Base-by-base conservation (phyloP, 2,113 vertebrate genomes). In the Oriolus oriolus region DNA sequence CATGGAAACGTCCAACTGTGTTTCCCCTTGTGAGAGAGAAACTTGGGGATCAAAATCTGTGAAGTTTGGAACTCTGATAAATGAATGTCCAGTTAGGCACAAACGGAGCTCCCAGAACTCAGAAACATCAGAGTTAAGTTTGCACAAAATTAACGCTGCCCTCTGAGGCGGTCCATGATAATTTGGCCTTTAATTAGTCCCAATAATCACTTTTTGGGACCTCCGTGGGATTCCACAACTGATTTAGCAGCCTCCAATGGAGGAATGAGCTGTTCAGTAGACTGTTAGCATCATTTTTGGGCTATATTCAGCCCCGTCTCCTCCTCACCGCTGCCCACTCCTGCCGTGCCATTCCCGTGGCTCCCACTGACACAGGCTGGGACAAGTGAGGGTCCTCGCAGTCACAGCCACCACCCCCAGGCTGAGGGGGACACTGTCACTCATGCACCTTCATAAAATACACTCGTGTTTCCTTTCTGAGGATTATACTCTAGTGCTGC, bases 361-460 rank as follows among this genome's bases (percentile, higher is more conserved):
- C 76, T 74, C 39, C 19, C 27, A 39, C 8, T 4, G 7, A 2
- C 37, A 7, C 10, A 8, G 35, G 19, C 44, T 45, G 28, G 41
- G 54, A 23, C 21, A 47, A 44, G 21, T 23, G 17, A 79, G 13
- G 1, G 1, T 7, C 42, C 44, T 66, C 41, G 39, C 42, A 33
- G 18, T 0, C 45, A 27, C n/a, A 35, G 45, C 2, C 75, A 56
- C 33, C 0, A 13, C 0, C 22, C 45, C 19, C 53, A 63, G 22
- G 1, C 33, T 30, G 39, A 64, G 28, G 0, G 1, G n/a, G 26
- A 26, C 13, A 21, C 28, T 16, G 35, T 5, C 44, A 59, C 35
- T 10, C n/a, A 7, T 1, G 3, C 0, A 2, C 23, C 61, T 63
- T 20, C 81, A 49, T 1, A 16, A 64, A 61, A 45, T 61, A 2